phyloP scores from a whole-genome alignment of 2,888 invertebrate species.

The Hypomecis punctinalis region DNA sequence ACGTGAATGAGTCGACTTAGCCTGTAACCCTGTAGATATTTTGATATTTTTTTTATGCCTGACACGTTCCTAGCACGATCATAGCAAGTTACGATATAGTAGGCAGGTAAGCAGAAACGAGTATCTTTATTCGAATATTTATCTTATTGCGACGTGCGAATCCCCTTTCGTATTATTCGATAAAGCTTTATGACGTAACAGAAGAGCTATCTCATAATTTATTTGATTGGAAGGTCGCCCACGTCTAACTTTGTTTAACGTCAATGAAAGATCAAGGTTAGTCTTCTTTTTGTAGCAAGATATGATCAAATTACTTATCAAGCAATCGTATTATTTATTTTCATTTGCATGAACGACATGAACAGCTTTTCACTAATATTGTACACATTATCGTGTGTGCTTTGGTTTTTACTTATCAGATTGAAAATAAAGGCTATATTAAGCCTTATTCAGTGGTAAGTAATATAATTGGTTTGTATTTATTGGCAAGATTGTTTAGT shows the following conservation, averaged over 20 bases:
- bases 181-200: slow-evolving; percentile 2
- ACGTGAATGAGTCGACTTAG: too few relatives aligned
- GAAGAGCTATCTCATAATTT: slow-evolving; percentile 5
- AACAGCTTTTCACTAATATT: not conserved
- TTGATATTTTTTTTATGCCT: too few relatives aligned
- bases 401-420: not conserved
- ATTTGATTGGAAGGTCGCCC: slow-evolving; percentile 2
- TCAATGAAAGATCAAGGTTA: slow-evolving; percentile 10
- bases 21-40: too few relatives aligned
- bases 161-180: not conserved
- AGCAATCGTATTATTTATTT: not conserved
- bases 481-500: too few relatives aligned
- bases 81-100: too few relatives aligned
- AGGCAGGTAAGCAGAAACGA: too few relatives aligned
- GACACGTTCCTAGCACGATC: too few relatives aligned
- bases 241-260: slow-evolving; percentile 1
- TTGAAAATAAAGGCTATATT: not conserved
- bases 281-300: not conserved
- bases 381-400: not conserved
- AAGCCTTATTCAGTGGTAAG: too few relatives aligned
- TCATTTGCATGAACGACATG: not conserved
- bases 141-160: not conserved
- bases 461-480: too few relatives aligned
- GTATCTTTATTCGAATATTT: too few relatives aligned
- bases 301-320: not conserved